These are phyloP conservation scores for Drosophila novamexicana DNA, from an alignment of 1,140 invertebrate species.

Conservation along the genomic window DNA sequence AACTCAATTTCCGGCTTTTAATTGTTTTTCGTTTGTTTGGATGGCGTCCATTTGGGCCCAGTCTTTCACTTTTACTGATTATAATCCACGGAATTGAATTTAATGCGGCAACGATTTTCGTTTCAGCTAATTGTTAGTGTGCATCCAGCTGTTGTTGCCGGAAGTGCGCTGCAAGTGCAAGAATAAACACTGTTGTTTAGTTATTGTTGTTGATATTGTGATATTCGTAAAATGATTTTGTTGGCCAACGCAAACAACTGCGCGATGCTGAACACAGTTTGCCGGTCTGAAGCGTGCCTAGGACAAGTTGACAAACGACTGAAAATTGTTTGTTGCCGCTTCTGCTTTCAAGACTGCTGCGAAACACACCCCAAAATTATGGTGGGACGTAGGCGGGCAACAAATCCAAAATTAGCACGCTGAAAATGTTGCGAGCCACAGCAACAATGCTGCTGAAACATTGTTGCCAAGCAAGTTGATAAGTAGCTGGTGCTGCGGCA, in stretches of 20 bases:
- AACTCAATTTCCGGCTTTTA: slow-evolving; percentile 65
- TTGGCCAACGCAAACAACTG: slow-evolving; percentile 20
- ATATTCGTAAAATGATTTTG: slow-evolving; percentile 28
- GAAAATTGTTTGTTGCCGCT: slow-evolving; percentile 40
- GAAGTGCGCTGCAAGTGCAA: slow-evolving; percentile 69
- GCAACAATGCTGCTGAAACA: slow-evolving; percentile 55
- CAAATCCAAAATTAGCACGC: slow-evolving; percentile 67
- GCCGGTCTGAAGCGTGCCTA: slow-evolving; percentile 35
- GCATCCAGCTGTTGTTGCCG: slow-evolving; percentile 66
- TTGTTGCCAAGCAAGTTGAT: slow-evolving; percentile 46
- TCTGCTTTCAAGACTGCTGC: slow-evolving; percentile 22
- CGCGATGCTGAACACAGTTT: slow-evolving; percentile 7
- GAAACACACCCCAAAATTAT: slow-evolving; percentile 61
- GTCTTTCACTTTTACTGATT: slow-evolving; percentile 15
- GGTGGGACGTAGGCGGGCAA: slow-evolving; percentile 13
- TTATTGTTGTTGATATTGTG: slow-evolving; percentile 24
- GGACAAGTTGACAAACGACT: slow-evolving; percentile 75
- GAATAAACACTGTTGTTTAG: slow-evolving; percentile 59
- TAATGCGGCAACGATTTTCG: slow-evolving; percentile 18
- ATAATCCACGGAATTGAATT: slow-evolving; percentile 25
- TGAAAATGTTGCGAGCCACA: slow-evolving; percentile 42
- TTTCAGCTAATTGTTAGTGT: slow-evolving; percentile 36
- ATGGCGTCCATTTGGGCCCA: slow-evolving; percentile 43
- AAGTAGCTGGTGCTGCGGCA: not conserved
- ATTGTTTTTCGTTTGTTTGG: slow-evolving; percentile 50